phyloP scores from a whole-genome alignment of 2,888 invertebrate genomes.

The Calliopum simillimum region DNA sequence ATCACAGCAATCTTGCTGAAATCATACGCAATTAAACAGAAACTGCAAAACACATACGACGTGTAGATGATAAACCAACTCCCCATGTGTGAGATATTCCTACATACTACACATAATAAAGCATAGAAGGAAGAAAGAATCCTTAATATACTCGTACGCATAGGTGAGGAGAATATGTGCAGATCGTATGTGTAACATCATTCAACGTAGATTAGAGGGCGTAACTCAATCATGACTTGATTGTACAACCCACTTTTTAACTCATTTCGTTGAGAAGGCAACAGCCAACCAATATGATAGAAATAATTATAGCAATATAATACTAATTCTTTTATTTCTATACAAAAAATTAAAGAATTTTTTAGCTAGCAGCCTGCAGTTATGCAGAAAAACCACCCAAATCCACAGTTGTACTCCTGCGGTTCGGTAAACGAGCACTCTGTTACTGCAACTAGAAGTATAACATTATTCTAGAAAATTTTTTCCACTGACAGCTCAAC shows the following conservation, averaged over 20 bases:
- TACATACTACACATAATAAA: too few relatives aligned
- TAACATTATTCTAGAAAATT: constrained; percentile 18
- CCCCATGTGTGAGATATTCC: too few relatives aligned
- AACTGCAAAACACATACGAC: constrained; percentile 10
- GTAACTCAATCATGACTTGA: constrained; percentile 65
- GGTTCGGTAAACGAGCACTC: neutral
- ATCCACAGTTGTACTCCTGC: constrained; percentile 11
- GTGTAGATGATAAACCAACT: neutral
- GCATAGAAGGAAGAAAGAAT: too few relatives aligned
- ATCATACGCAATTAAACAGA: constrained; percentile 36
- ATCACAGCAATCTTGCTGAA: constrained; percentile 28
- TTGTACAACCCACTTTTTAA: constrained; percentile 55
- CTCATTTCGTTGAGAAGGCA: constrained; percentile 3
- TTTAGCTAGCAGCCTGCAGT: neutral
- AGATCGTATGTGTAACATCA: constrained; percentile 37
- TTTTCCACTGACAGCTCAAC: constrained; percentile 25
- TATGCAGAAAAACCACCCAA: constrained; percentile 5
- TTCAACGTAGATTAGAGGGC: constrained; percentile 50
- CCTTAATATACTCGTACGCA: constrained; percentile 7
- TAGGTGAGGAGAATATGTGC: constrained; percentile 48
- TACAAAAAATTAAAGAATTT: neutral
- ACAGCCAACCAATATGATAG: neutral
- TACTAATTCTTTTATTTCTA: neutral
- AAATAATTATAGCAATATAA: neutral
- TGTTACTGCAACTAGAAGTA: neutral